Evolutionary conservation across 1,140 invertebrate genomes (phyloP).

Genomic region (Habropoda laboriosa): DNA sequence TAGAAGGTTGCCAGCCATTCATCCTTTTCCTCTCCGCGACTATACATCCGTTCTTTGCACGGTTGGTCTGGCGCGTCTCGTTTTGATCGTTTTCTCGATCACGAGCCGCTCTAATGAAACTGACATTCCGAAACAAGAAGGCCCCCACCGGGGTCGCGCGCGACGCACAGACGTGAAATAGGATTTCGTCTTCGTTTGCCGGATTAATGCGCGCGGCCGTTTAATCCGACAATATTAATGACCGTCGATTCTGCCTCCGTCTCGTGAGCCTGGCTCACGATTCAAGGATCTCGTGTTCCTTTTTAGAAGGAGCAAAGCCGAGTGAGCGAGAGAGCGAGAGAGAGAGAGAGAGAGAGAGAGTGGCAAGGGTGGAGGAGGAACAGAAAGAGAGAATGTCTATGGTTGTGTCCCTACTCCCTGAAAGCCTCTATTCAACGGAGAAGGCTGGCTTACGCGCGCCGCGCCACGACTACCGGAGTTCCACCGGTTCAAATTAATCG

Average conservation of each 20-base stretch:
- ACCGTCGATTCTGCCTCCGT: constrained; percentile 69
- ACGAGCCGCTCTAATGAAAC: constrained; percentile 74
- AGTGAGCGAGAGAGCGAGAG: no score
- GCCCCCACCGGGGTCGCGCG: constrained; percentile 42
- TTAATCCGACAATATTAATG: constrained; percentile 82
- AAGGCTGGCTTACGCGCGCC: constrained; percentile 67
- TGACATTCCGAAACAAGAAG: constrained; percentile 76
- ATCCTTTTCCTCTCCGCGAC: constrained; percentile 21
- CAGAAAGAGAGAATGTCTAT: constrained; percentile 14
- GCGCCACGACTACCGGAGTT: constrained; percentile 71
- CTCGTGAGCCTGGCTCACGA: constrained; percentile 64
- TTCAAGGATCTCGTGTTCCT: constrained; percentile 70
- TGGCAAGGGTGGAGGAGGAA: neutral
- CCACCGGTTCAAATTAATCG: constrained; percentile 76
- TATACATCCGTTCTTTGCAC: neutral
- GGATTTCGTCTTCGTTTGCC: constrained; percentile 73
- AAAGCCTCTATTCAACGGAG: constrained; percentile 74
- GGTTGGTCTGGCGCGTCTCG: constrained; percentile 43
- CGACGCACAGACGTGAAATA: constrained; percentile 73
- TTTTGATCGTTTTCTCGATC: constrained; percentile 75
- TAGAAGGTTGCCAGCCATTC: constrained; percentile 25
- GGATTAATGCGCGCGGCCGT: constrained; percentile 77
- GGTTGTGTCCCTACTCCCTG: constrained; percentile 43
- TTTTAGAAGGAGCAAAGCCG: constrained; percentile 41
- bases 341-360: neutral